Percentiles rank a stretch among this genome's conserved stretches.
These are phyloP conservation scores for Arothron firmamentum DNA, from an alignment of 2,113 vertebrate genomes.

Conservation along the genomic window DNA sequence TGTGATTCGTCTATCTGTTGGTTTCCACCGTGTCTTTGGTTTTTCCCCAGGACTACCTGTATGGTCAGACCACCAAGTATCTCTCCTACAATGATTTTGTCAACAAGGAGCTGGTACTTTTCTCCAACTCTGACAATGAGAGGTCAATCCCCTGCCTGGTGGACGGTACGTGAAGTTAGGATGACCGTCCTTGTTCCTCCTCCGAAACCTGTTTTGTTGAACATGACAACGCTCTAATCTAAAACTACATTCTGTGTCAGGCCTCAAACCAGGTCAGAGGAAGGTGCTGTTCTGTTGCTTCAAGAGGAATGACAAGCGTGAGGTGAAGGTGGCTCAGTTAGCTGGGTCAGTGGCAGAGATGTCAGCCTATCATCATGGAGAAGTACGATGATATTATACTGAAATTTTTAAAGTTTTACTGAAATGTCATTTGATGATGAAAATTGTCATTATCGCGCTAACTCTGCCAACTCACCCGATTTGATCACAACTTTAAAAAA, in stretches of 20 bases:
- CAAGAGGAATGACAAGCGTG: slow-evolving; percentile 93
- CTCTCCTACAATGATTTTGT: slow-evolving; percentile 95
- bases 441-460: too few relatives aligned
- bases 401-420: background rate
- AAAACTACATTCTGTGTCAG: slow-evolving; percentile 60
- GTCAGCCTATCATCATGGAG: slow-evolving; percentile 97
- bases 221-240: background rate
- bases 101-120: slow-evolving; percentile 95
- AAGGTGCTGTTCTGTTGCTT: slow-evolving; percentile 95
- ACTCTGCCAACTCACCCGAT: too few relatives aligned
- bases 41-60: slow-evolving; percentile 85
- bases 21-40: background rate
- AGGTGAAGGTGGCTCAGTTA: slow-evolving; percentile 97
- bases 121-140: slow-evolving; percentile 98
- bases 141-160: slow-evolving; percentile 94
- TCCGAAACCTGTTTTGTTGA: background rate
- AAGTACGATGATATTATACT: slow-evolving; percentile 75
- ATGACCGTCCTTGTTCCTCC: background rate
- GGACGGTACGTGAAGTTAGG: slow-evolving; percentile 79
- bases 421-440: background rate
- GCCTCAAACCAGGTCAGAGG: slow-evolving; percentile 95
- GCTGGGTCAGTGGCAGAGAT: slow-evolving; percentile 97
- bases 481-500: background rate
- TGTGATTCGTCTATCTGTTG: background rate
- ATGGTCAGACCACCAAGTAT: slow-evolving; percentile 81